Evolutionary conservation across 2,113 vertebrate genomes (phyloP), one percentile per base, ranked within the genome.

Genomic region (Cyanoramphus novaezelandiae): DNA sequence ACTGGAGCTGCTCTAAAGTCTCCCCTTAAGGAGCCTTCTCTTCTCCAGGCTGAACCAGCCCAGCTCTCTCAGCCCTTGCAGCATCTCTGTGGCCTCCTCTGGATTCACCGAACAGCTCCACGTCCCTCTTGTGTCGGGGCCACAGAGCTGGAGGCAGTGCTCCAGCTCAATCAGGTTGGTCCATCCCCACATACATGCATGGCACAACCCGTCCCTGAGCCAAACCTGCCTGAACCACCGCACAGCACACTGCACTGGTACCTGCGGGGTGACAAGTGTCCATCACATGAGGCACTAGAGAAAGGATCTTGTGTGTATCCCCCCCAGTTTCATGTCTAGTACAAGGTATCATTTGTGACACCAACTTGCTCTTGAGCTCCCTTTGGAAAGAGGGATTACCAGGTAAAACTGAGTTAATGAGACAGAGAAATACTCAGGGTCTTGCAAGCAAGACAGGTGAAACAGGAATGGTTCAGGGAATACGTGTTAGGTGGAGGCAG

Each of bases 211-310:
- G 9, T 2, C 63, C 37, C 83, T 20, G 53, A 63, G 57, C 68
- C 79, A 64, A n/a, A 39, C 17, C 60, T 35, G 33, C 43, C 1
- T 9, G 43, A 33, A 39, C 43, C 67, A 35, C 28, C 57, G 13
- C 2, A 21, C 13, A 52, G 69, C 55, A 17, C 60, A 5, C 1
- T 1, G 21, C 86, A 27, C 37, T 2, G 3, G 3, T 10, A 7
- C n/a, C 29, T 14, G 0, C 1, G 1, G 5, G 4, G 37, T 11
- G 43, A 41, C 60, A 21, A 7, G 65, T 7, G 62, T 10, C 84
- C 20, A 31, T 24, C 31, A 3, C 46, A 5, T 5, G 20, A 47
- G n/a, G 50, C 37, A 37, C 27, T 52, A 60, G 7, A 35, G 81
- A 50, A 59, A 20, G 74, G 60, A 39, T 3, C 37, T 28, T 16